Conservation (phyloP, 2,797 vertebrate genomes). For the Cyclopterus lumpus region DNA sequence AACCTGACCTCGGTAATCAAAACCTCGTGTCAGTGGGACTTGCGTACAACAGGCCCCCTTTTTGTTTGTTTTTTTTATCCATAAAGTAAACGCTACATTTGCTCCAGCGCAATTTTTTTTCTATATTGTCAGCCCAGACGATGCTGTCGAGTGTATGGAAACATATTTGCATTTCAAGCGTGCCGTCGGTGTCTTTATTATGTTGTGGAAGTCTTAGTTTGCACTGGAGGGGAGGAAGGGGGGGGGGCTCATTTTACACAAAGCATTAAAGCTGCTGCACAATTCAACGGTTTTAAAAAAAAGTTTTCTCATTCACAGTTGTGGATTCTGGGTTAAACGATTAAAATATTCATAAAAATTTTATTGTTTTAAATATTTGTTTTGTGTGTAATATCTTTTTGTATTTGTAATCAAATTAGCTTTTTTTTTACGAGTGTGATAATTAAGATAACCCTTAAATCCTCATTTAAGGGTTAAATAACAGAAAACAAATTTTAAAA, state of each 20-base stretch:
- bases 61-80: not conserved
- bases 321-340: not conserved
- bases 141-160: not conserved
- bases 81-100: conserved; percentile 9
- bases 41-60: not conserved
- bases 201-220: not conserved
- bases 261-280: conserved; percentile 3
- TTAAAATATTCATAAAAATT: not conserved
- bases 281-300: not conserved
- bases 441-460: too few species aligned
- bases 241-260: too few species aligned
- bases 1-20: not conserved
- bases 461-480: too few species aligned
- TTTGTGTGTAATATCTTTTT: not conserved
- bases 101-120: not conserved
- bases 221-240: too few species aligned
- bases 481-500: too few species aligned
- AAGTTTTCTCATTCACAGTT: not conserved
- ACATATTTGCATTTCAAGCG: conserved; percentile 5
- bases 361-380: not conserved
- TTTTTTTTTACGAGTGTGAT: too few species aligned
- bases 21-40: not conserved
- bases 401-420: not conserved
- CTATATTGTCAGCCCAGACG: not conserved
- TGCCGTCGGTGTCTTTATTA: too few species aligned